Evolutionary conservation across 2,113 vertebrate species (phyloP).

Genomic region (Bubalus kerabau): DNA sequence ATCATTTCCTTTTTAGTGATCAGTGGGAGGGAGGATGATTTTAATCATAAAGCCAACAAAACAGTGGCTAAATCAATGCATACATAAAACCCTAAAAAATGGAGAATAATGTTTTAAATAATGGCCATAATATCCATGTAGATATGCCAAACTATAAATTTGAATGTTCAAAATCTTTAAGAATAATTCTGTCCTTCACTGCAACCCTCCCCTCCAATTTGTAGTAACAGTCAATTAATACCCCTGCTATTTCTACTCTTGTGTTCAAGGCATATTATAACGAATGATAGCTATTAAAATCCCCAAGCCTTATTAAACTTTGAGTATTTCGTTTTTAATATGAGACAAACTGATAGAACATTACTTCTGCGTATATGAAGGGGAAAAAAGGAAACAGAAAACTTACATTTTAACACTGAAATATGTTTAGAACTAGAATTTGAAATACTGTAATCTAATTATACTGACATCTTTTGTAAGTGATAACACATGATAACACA

Average conservation of each 20-base stretch:
- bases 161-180: not conserved
- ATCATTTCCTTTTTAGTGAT: not conserved
- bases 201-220: not conserved
- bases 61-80: not conserved
- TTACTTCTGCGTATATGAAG: not conserved
- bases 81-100: not conserved
- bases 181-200: not conserved
- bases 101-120: not conserved
- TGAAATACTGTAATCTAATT: slow-evolving; percentile 74
- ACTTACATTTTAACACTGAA: slow-evolving; percentile 60
- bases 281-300: slow-evolving; percentile 4
- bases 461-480: slow-evolving; percentile 63
- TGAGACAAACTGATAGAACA: not conserved
- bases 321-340: slow-evolving; percentile 3
- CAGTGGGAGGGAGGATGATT: not conserved
- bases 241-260: not conserved
- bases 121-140: not conserved
- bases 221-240: not conserved
- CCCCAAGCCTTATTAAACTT: not conserved
- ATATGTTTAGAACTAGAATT: slow-evolving; percentile 51
- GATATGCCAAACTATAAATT: not conserved
- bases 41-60: not conserved
- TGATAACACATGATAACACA: slow-evolving; percentile 74
- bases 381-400: slow-evolving; percentile 21
- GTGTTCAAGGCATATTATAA: not conserved